Conservation (phyloP, 2,888 invertebrate species). For the Linnaemya vulpina region DNA sequence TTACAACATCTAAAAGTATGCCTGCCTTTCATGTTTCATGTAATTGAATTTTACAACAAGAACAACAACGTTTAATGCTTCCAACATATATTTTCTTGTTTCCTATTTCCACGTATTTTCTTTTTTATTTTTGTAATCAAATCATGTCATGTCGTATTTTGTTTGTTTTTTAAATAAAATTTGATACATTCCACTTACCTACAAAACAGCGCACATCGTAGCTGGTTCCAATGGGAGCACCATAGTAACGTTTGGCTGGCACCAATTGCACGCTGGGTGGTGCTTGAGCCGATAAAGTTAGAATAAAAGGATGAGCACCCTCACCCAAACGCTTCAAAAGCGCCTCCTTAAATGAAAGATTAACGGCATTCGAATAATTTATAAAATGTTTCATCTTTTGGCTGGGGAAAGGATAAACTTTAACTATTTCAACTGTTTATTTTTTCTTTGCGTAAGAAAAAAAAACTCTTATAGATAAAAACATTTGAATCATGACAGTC, state of each 20-base stretch:
- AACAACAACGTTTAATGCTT: background rate
- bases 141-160: background rate
- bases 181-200: conserved; percentile 84
- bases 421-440: background rate
- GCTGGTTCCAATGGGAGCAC: conserved; percentile 95
- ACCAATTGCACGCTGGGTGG: conserved; percentile 95
- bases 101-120: background rate
- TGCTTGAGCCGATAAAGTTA: conserved; percentile 91
- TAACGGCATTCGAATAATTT: background rate
- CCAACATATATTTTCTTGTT: background rate
- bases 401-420: background rate
- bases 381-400: background rate
- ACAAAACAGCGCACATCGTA: conserved; percentile 94
- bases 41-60: background rate
- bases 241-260: conserved; percentile 94
- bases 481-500: background rate
- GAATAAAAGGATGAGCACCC: conserved; percentile 91
- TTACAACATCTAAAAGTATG: conserved; percentile 6
- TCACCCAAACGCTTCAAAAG: conserved; percentile 90
- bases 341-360: conserved; percentile 86
- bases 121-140: background rate
- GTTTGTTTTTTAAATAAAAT: background rate
- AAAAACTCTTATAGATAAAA: background rate
- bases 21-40: background rate
- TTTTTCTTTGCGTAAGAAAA: background rate